Percentiles rank a stretch among this genome's conserved stretches.
These are phyloP conservation scores for Podocnemis expansa DNA, from an alignment of 2,113 vertebrate species.

Conservation along the genomic window DNA sequence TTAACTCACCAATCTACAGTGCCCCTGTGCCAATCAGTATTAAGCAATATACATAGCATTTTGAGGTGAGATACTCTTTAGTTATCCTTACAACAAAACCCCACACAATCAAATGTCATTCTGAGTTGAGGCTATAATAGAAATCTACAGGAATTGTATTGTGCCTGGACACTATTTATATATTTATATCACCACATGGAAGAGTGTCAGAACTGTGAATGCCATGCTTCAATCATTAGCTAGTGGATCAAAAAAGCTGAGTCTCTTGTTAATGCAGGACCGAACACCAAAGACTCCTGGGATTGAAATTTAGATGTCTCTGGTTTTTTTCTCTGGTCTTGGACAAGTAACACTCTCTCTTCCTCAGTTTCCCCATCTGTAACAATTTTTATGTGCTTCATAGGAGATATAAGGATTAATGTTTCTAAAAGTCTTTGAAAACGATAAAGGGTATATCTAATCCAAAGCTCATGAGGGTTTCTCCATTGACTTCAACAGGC, in stretches of 20 bases:
- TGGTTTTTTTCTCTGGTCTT: neutral
- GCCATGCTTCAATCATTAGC: neutral
- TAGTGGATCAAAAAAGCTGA: neutral
- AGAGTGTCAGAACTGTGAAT: neutral
- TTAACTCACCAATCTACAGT: neutral
- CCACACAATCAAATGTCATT: neutral
- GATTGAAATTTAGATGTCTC: neutral
- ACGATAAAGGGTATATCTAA: neutral
- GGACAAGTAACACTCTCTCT: neutral
- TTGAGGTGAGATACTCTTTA: neutral
- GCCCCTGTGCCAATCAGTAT: neutral
- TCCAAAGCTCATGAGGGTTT: neutral
- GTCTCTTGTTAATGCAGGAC: neutral
- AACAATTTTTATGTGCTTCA: neutral
- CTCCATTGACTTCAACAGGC: neutral
- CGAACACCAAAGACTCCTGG: neutral
- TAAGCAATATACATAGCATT: neutral
- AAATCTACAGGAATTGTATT: neutral
- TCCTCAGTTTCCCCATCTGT: accelerated
- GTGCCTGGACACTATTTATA: neutral
- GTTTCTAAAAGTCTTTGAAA: neutral
- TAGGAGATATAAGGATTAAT: neutral
- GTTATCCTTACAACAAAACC: neutral
- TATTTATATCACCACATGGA: neutral
- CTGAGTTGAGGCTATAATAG: neutral